phyloP scores from a whole-genome alignment of 2,888 invertebrate genomes.

The Troides oblongomaculatus region DNA sequence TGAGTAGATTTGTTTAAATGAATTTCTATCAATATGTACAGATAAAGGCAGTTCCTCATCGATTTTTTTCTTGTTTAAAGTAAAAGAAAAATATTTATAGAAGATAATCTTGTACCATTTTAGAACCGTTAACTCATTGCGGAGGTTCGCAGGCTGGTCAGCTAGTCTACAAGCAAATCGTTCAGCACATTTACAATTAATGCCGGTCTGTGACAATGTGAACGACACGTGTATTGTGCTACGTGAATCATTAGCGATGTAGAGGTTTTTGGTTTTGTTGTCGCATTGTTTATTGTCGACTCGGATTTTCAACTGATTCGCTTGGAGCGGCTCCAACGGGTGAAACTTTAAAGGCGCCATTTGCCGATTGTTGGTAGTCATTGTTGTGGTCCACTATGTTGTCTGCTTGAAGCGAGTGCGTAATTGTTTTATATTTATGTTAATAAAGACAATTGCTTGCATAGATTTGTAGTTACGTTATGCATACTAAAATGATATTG shows the following conservation, averaged over 20 bases:
- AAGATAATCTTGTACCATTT: too few relatives aligned
- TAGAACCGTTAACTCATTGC: too few relatives aligned
- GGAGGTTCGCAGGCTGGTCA: neutral
- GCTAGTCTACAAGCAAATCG: conserved; percentile 1
- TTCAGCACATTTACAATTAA: conserved; percentile 32
- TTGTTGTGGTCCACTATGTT: conserved; percentile 31
- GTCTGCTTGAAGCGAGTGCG: conserved; percentile 29
- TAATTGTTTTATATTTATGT: conserved; percentile 24
- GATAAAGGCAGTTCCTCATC: too few relatives aligned
- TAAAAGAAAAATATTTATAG: too few relatives aligned
- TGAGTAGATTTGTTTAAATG: too few relatives aligned
- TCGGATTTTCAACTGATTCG: conserved; percentile 50
- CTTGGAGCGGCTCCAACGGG: conserved; percentile 62
- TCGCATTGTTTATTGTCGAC: conserved; percentile 69
- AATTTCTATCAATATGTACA: too few relatives aligned
- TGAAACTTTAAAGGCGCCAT: conserved; percentile 46
- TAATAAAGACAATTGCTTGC: conserved; percentile 13
- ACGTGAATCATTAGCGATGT: conserved; percentile 75
- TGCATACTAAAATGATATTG: neutral
- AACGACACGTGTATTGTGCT: conserved; percentile 73
- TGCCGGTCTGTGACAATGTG: conserved; percentile 47
- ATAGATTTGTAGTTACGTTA: neutral
- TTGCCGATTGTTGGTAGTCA: conserved; percentile 34
- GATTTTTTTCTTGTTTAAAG: too few relatives aligned
- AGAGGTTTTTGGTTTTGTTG: conserved; percentile 71